Percentiles rank a stretch among this genome's conserved stretches.
These are phyloP conservation scores for Eubucco bourcierii DNA, from an alignment of 2,113 vertebrate genomes.

Conservation along the genomic window DNA sequence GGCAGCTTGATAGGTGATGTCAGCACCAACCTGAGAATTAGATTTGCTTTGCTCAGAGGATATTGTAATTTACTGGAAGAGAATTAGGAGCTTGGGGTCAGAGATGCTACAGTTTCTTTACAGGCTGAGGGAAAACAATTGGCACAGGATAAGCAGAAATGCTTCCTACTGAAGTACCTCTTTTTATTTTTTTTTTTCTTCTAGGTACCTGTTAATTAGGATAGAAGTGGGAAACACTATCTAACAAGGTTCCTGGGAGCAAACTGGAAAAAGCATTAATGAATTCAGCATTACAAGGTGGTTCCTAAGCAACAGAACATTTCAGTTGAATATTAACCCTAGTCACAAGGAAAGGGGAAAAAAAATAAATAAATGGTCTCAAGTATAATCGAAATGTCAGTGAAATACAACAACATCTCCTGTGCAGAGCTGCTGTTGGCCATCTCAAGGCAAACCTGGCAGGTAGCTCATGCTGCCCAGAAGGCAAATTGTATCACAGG, in stretches of 20 bases:
- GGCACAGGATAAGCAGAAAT: slow-evolving; percentile 14
- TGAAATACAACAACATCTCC: slow-evolving; percentile 17
- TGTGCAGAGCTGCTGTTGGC: not conserved
- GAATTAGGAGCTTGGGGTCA: slow-evolving; percentile 1
- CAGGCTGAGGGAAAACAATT: not conserved
- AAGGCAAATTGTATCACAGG: too few species aligned
- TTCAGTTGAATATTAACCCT: slow-evolving; percentile 59
- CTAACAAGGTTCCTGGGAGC: slow-evolving; percentile 67
- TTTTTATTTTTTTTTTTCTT: not conserved
- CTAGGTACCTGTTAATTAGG: slow-evolving; percentile 73
- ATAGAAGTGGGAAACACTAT: slow-evolving; percentile 70
- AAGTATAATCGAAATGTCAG: slow-evolving; percentile 26
- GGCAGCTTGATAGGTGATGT: not conserved
- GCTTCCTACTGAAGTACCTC: not conserved
- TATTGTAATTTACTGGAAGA: not conserved
- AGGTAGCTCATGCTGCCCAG: too few species aligned
- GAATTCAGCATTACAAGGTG: slow-evolving; percentile 61
- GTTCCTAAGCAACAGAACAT: slow-evolving; percentile 76
- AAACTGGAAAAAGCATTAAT: slow-evolving; percentile 71
- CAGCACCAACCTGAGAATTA: not conserved
- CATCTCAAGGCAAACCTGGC: not conserved
- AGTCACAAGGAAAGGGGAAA: slow-evolving; percentile 28
- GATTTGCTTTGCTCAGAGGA: not conserved
- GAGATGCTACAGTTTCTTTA: not conserved
- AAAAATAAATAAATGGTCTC: not conserved